Evolutionary conservation across 2,797 vertebrate genomes (phyloP), one percentile per base, ranked within the genome.

Genomic region (Falco concolor): DNA sequence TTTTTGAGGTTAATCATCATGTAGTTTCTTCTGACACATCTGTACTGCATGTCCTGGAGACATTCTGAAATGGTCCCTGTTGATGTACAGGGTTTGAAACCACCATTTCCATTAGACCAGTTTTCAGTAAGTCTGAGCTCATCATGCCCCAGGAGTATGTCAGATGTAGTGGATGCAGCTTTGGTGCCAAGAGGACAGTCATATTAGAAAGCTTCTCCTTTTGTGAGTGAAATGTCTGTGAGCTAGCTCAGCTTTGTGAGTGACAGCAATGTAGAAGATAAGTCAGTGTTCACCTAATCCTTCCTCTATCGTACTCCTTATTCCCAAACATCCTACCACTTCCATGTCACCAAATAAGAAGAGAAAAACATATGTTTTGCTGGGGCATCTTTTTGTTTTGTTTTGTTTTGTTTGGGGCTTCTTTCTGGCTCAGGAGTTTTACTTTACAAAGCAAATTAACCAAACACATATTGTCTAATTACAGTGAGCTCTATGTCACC

Each of bases 51-150:
- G 92, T 93, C 88, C 77, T 67, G 74, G 63, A 93, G 88, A 54
- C 60, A 12, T 84, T 83, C 79, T 94, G 82, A 91, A 96, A 47
- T 18, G 24, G 75, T 93, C 72, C 72, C 61, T 69, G 17, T 49
- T 93, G 91, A 91, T 75, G 87, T 27, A 6, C 78, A 53, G 53
- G 19, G 59, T 77, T 87, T 91, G 65, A 72, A 87, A 49, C 45
- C 74, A 75, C 72, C 57, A 12, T 91, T 96, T 94, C 90, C 93
- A 87, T 96, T 77, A 85, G 60, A 78, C 42, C 78, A 81, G 73
- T 64, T 72, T 77, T 85, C 72, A 80, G 81, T 87, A 45, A 68
- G 53, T 45, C 68, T 96, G 95, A 94, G 86, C 56, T 97, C 95
- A 72, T 92, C 95, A 84, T 0, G 0, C 81, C 75, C 84, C 9